Evolutionary conservation across 2,113 vertebrate genomes (phyloP).

Genomic region (Vidua chalybeata): DNA sequence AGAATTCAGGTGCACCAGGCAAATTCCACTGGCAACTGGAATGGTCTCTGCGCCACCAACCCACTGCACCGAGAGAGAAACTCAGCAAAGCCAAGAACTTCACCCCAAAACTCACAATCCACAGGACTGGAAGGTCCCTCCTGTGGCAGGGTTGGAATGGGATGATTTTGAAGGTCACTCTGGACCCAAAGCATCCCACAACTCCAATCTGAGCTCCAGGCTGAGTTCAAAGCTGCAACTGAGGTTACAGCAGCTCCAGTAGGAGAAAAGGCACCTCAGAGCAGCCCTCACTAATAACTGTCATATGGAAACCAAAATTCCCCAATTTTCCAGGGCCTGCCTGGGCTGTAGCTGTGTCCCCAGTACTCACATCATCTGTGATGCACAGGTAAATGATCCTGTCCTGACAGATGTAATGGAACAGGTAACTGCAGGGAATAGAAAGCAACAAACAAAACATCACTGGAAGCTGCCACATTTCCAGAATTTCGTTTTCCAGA

Average conservation of each 20-base stretch:
- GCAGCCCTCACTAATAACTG: neutral
- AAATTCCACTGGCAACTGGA: neutral
- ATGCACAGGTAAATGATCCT: slow-evolving; percentile 98
- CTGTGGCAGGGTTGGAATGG: neutral
- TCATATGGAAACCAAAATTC: neutral
- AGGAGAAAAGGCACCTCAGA: neutral
- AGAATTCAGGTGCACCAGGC: fast-evolving
- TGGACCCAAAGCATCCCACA: neutral
- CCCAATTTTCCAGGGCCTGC: neutral
- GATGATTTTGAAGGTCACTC: neutral
- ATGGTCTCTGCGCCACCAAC: neutral
- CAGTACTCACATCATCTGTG: slow-evolving; percentile 95
- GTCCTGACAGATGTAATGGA: slow-evolving; percentile 99
- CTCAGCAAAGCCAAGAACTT: neutral
- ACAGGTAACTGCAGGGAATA: slow-evolving; percentile 86
- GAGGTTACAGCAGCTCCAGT: neutral
- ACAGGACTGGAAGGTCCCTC: too few species aligned
- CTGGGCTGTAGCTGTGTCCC: neutral
- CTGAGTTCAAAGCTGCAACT: neutral
- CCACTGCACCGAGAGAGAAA: neutral
- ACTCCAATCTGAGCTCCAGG: neutral
- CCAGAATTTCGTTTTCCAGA: neutral
- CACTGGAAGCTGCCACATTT: neutral
- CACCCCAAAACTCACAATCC: neutral
- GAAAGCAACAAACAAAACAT: neutral